Evolutionary conservation across 2,888 invertebrate species (phyloP).

Genomic region (Falcaria lacertinaria): DNA sequence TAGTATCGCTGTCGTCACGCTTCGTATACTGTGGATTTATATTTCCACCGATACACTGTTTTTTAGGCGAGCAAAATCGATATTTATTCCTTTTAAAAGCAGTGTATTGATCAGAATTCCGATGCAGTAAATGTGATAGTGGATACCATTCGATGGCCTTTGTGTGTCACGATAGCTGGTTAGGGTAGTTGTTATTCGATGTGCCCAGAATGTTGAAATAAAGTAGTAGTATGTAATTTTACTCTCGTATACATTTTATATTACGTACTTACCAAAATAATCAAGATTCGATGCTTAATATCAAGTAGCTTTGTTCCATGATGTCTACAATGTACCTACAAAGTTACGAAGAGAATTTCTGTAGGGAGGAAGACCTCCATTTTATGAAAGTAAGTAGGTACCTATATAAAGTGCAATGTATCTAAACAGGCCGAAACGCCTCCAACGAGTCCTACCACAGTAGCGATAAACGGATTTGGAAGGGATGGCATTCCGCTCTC

Average conservation of each 20-base stretch:
- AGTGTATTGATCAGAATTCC: not conserved
- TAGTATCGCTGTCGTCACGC: conserved; percentile 68
- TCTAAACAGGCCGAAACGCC: conserved; percentile 48
- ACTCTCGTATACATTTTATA: too few species aligned
- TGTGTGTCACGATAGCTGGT: too few species aligned
- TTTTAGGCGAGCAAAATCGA: conserved; percentile 28
- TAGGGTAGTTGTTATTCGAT: too few species aligned
- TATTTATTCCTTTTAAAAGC: conserved; percentile 2
- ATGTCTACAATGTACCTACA: too few species aligned
- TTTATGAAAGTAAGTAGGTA: conserved; percentile 21
- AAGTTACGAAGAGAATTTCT: conserved; percentile 31
- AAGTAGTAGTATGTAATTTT: too few species aligned
- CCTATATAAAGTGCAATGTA: conserved; percentile 56
- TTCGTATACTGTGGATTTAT: conserved; percentile 67
- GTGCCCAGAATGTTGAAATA: too few species aligned
- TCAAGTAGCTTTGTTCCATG: too few species aligned
- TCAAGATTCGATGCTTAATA: too few species aligned
- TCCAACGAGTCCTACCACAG: conserved; percentile 50
- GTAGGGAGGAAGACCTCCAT: conserved; percentile 36
- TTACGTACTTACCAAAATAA: too few species aligned
- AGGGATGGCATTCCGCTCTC: conserved; percentile 49
- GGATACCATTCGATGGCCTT: too few species aligned
- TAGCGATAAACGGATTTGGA: conserved; percentile 69
- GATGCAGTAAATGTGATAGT: too few species aligned
- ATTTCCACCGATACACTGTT: conserved; percentile 47